phyloP scores from a whole-genome alignment of 2,113 vertebrate species.

The Silurus meridionalis region DNA sequence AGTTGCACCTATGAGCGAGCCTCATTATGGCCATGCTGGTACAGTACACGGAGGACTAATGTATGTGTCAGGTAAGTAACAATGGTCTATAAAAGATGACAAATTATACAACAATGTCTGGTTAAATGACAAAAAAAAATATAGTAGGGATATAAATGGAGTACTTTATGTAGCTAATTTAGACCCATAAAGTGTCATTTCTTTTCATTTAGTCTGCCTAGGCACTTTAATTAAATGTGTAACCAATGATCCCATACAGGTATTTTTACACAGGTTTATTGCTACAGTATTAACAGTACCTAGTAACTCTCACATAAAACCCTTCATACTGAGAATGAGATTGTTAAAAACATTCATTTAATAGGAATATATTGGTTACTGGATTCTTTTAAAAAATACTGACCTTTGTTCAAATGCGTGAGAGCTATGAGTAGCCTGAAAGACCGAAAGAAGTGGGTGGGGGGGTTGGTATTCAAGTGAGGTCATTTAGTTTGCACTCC shows the following conservation, averaged over 20 bases:
- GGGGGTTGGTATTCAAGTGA: constrained; percentile 25
- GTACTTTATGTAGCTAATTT: background rate
- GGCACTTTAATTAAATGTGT: constrained; percentile 31
- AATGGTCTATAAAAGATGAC: background rate
- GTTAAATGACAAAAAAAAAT: background rate
- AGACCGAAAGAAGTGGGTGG: constrained; percentile 27
- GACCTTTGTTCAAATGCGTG: background rate
- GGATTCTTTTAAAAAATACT: background rate
- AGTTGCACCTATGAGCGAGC: constrained; percentile 71
- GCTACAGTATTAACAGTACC: background rate
- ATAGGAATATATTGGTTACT: background rate
- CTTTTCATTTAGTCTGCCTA: background rate
- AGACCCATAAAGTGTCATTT: background rate
- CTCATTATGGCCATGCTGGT: constrained; percentile 80
- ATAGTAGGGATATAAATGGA: background rate
- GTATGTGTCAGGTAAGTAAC: constrained; percentile 77
- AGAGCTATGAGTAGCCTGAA: background rate
- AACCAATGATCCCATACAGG: background rate
- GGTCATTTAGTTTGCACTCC: background rate
- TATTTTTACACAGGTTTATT: background rate
- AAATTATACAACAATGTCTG: background rate
- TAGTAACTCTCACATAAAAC: constrained; percentile 53
- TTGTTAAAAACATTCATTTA: background rate
- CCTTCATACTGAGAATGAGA: background rate
- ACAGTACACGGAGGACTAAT: constrained; percentile 74